These are phyloP conservation scores for Nomada goodeniana DNA, from an alignment of 2,888 invertebrate species.

Conservation along the genomic window DNA sequence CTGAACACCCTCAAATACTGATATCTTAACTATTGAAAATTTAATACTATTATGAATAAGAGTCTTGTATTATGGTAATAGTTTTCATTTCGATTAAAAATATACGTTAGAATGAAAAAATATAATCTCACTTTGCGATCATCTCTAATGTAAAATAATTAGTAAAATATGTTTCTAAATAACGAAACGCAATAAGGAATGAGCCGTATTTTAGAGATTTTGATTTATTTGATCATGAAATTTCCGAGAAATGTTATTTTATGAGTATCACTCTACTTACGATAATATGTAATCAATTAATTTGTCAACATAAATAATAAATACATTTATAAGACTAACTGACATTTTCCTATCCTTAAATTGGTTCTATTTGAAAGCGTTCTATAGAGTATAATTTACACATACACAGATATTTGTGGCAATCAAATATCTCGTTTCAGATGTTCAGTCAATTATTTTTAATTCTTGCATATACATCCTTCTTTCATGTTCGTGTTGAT, in stretches of 20 bases:
- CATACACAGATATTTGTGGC: neutral
- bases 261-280: neutral
- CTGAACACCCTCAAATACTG: too few relatives aligned
- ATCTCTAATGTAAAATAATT: neutral
- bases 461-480: conserved; percentile 89
- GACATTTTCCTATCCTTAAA: neutral
- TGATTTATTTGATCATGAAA: neutral
- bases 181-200: neutral
- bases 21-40: too few relatives aligned
- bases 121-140: neutral
- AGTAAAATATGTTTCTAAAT: neutral
- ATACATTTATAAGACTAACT: neutral
- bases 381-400: neutral
- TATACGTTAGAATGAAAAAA: too few relatives aligned
- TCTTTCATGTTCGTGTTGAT: conserved; percentile 90
- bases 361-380: neutral
- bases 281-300: neutral
- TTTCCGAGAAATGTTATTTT: neutral
- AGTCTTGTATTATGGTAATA: too few relatives aligned
- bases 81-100: too few relatives aligned
- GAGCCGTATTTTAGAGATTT: too few relatives aligned
- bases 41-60: too few relatives aligned
- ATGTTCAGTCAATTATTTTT: conserved; percentile 37
- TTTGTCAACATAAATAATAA: neutral
- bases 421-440: neutral